Conservation (phyloP, 2,888 invertebrate species). For the Baccha elongata region DNA sequence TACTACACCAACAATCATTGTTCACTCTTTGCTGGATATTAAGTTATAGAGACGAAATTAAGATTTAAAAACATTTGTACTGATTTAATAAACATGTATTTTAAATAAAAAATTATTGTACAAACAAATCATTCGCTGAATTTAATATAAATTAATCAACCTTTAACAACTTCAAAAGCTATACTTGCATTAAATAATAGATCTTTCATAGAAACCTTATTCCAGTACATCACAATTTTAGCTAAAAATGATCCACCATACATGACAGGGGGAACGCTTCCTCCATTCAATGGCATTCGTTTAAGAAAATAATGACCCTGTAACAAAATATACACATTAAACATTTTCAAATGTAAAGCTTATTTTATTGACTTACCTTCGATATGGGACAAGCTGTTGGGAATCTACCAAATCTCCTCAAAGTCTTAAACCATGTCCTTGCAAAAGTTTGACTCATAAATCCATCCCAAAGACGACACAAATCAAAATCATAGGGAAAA, state of each 20-base stretch:
- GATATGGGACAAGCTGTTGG: constrained; percentile 14
- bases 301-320: constrained; percentile 11
- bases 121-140: too few relatives aligned
- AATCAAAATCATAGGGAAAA: constrained; percentile 19
- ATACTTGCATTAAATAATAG: background rate
- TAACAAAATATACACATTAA: background rate
- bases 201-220: background rate
- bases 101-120: too few relatives aligned
- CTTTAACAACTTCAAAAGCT: background rate
- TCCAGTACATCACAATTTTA: background rate
- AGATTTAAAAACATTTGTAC: too few relatives aligned
- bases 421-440: constrained; percentile 5
- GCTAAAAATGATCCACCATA: background rate
- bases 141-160: too few relatives aligned
- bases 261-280: background rate
- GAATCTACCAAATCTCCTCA: constrained; percentile 7
- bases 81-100: too few relatives aligned
- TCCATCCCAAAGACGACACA: constrained; percentile 28
- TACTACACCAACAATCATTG: too few relatives aligned
- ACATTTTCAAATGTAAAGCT: too few relatives aligned
- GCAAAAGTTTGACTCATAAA: constrained; percentile 27
- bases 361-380: background rate
- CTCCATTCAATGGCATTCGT: constrained; percentile 1
- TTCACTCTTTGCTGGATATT: too few relatives aligned
- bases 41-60: too few relatives aligned